Evolutionary conservation across 2,797 vertebrate species (phyloP), one percentile per base, ranked within the genome.

Genomic region (Coilia nasus): DNA sequence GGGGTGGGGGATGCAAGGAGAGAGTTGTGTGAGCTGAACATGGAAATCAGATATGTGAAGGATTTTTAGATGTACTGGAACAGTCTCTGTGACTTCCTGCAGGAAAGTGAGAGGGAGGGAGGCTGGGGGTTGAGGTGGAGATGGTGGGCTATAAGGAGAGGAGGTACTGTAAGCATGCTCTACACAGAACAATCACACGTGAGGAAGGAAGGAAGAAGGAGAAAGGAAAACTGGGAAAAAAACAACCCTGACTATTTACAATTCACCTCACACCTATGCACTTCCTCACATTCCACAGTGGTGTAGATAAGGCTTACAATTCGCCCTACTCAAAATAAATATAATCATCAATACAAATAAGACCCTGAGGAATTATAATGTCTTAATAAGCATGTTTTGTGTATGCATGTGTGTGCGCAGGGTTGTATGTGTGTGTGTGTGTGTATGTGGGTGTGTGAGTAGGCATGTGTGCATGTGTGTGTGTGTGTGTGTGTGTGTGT

Each of bases 161-260:
- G 14, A 41, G 67, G 67, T 19, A 41, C 4, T 4, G 46, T 10
- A 10, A 41, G 31, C 28, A 75, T 35, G 31, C 31, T 75, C 14
- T 75, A 7, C 15, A 75, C 15, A 31, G 67, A 75, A 31, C 31
- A 41, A 75, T 75, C 67, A 75, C 23, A n/a, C n/a, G n/a, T n/a
- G n/a, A n/a, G 12, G 62, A 15, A 31, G 9, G 59, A 62, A n/a
- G 23, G n/a, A 62, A 62, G 15, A 59, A 19, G n/a, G n/a, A 10
- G 25, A 7, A 62, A 25, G 82, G 15, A 47, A 47, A 64, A 82
- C 17, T 19, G 23, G 50, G 17, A 6, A 31, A 31, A 25, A 56
- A 56, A 19, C 50, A 82, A 54, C 81, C 25, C 81, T 31, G 50
- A 54, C 81, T 31, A 47, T 31, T 82, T 56, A 57, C 81, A n/a